Conservation (phyloP, 1,140 invertebrate genomes). For the Globodera ellingtonae region DNA sequence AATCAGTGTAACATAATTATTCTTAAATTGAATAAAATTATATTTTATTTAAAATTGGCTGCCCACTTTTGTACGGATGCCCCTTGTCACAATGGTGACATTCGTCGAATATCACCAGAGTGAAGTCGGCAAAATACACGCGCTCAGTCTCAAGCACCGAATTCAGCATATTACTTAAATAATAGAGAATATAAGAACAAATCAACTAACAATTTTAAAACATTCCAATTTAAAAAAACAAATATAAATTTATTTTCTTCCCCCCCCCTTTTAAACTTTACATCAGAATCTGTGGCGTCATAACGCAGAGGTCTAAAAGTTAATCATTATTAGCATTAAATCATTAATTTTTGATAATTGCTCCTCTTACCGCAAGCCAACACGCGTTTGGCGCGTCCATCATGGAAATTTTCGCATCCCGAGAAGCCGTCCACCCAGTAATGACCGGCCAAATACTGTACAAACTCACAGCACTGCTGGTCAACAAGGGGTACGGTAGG, state of each 20-base stretch:
- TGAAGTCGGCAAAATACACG: slow-evolving; percentile 47
- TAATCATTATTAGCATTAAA: too few relatives aligned
- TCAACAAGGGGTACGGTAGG: slow-evolving; percentile 57
- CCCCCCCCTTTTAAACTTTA: neutral
- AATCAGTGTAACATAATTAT: too few relatives aligned
- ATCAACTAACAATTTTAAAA: neutral
- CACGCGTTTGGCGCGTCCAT: slow-evolving; percentile 38
- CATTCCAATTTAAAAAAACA: too few relatives aligned
- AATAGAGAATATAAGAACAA: slow-evolving; percentile 25
- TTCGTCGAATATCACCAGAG: slow-evolving; percentile 55
- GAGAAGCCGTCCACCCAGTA: slow-evolving; percentile 47
- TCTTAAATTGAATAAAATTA: too few relatives aligned
- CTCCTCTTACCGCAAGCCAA: slow-evolving; percentile 17
- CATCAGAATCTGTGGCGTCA: slow-evolving; percentile 54
- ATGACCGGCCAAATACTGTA: slow-evolving; percentile 27
- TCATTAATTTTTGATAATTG: too few relatives aligned
- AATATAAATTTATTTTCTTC: too few relatives aligned
- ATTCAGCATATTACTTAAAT: slow-evolving; percentile 55
- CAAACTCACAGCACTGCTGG: slow-evolving; percentile 44
- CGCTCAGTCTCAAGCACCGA: slow-evolving; percentile 36
- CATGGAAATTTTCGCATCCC: slow-evolving; percentile 36
- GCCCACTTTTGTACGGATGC: slow-evolving; percentile 52
- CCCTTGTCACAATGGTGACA: slow-evolving; percentile 51
- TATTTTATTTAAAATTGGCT: too few relatives aligned
- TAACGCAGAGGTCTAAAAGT: slow-evolving; percentile 40